Evolutionary conservation across 2,113 vertebrate species (phyloP).

Genomic region (Phalacrocorax brasilianus): DNA sequence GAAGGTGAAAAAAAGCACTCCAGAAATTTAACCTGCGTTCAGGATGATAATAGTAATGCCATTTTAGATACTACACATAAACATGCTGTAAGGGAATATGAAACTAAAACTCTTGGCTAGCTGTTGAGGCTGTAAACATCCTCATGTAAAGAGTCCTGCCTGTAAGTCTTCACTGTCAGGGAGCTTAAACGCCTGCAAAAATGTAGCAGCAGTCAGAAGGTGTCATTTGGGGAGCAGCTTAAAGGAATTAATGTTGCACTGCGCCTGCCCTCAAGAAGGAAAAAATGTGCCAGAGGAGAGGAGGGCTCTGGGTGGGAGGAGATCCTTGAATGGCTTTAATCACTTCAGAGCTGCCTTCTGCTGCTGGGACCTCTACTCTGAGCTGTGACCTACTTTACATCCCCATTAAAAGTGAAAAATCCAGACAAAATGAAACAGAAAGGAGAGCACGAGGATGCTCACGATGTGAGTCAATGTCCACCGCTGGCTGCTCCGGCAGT

Average conservation of each 20-base stretch:
- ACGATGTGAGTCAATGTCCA: rapidly evolving
- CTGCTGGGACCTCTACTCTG: not conserved
- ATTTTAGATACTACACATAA: conserved; percentile 7
- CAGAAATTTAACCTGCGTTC: not conserved
- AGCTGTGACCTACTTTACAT: not conserved
- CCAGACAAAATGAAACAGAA: not conserved
- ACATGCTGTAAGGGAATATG: conserved; percentile 7
- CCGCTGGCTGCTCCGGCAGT: not conserved
- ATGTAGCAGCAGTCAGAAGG: not conserved
- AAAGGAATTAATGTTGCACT: not conserved
- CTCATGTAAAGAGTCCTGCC: conserved; percentile 25
- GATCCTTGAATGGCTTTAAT: not conserved
- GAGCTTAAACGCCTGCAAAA: not conserved
- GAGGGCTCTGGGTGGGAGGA: not conserved
- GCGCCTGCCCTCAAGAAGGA: not conserved
- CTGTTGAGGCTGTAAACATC: conserved; percentile 37
- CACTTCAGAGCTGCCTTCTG: not conserved
- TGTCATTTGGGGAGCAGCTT: not conserved
- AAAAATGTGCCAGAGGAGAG: not conserved
- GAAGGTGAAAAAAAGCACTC: not conserved
- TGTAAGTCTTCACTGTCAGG: conserved; percentile 56
- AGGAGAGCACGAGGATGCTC: not conserved
- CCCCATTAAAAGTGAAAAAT: not conserved
- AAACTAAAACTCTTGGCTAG: conserved; percentile 62
- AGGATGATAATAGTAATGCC: conserved; percentile 12